Evolutionary conservation across 2,113 vertebrate species (phyloP), one percentile per base, ranked within the genome.

Genomic region (Atlantisia rogersi): DNA sequence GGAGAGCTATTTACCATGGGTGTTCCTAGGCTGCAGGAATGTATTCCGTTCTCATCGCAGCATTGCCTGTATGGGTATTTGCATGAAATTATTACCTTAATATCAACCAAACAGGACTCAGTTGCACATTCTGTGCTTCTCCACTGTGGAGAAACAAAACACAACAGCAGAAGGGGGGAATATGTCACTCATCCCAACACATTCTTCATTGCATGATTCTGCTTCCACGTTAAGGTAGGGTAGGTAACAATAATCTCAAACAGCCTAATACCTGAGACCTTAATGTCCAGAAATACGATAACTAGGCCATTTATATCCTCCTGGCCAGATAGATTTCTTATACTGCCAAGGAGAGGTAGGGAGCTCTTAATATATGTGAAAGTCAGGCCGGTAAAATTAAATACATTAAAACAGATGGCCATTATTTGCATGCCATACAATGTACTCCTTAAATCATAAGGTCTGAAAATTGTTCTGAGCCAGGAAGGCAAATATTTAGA

Each of bases 51-150:
- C 97, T 97, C 95, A 94, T 85, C 94, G 83, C 92, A 95, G 76
- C 75, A 64, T 88, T 98, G 95, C 97, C 94, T 97, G 96, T 97
- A 95, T 80, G 95, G 87, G 62, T 96, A 95, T 92, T 89, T 93
- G 88, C 53, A 20, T 94, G 97, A 97, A 98, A 98, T 98, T 97
- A 98, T 98, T 88, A 94, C 93, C 92, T 98, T 95, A 97, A 92
- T 96, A 97, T 97, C 96, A 96, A 96, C 94, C 90, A 95, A 97
- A 96, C 58, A 29, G 74, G 88, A 97, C 97, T 96, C 97, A 96
- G 81, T 96, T 91, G 80, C 95, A 95, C 88, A 93, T 97, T 96
- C 96, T 96, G 96, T 87, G 78, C 94, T 84, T 97, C 96, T 93
- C 55, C 97, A 95, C 95, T 96, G 92, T 89, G 87, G 96, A 91